phyloP scores from a whole-genome alignment of 2,113 vertebrate species.

The Tinamus guttatus region DNA sequence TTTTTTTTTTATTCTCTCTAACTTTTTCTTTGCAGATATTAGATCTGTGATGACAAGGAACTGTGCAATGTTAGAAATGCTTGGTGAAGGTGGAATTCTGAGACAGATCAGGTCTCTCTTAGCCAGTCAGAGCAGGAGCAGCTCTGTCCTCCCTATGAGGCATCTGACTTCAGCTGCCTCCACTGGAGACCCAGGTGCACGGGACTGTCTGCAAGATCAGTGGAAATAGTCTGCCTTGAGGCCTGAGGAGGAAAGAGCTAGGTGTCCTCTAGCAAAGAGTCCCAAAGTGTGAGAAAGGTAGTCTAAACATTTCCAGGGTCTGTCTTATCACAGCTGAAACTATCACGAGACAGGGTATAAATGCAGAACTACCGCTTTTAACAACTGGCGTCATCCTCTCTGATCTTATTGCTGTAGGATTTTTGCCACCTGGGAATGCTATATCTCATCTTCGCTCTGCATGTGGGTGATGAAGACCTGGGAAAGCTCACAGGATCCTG shows the following conservation, averaged over 20 bases:
- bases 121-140: neutral
- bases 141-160: neutral
- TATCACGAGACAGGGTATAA: constrained; percentile 39
- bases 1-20: neutral
- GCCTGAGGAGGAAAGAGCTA: neutral
- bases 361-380: constrained; percentile 46
- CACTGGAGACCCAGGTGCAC: neutral
- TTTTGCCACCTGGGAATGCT: neutral
- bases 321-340: constrained; percentile 31
- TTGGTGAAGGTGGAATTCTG: neutral
- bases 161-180: neutral
- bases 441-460: neutral
- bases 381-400: neutral
- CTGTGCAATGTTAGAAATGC: neutral
- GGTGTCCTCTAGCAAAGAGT: neutral
- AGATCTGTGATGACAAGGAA: neutral
- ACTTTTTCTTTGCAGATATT: neutral
- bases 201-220: neutral
- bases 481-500: neutral
- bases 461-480: neutral
- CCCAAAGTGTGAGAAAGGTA: too few species aligned
- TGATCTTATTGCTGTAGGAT: neutral
- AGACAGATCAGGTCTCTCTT: neutral
- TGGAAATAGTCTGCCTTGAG: neutral
- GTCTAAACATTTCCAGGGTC: neutral